These are phyloP conservation scores for Oceanodroma leucorhoa DNA, from an alignment of 2,797 vertebrate genomes.

Conservation along the genomic window DNA sequence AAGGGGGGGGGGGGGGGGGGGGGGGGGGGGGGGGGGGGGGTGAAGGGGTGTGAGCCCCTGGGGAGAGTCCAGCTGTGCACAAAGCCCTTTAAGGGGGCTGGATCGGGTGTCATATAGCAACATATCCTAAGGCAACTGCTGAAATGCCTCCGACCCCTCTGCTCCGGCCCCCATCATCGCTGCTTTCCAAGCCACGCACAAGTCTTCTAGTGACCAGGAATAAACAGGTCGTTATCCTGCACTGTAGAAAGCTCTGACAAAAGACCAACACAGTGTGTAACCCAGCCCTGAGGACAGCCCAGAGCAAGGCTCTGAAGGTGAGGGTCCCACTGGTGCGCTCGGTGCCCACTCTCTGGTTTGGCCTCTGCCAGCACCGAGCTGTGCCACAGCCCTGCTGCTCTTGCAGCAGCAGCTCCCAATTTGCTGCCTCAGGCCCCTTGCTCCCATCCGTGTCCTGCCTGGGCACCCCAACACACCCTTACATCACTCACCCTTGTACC, in stretches of 20 bases:
- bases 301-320: background rate
- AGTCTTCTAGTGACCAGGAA: background rate
- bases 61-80: background rate
- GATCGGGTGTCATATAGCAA: background rate
- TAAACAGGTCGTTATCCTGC: background rate
- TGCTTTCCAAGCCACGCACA: background rate
- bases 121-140: background rate
- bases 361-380: fast-evolving
- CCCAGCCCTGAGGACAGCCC: fast-evolving
- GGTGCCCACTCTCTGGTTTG: background rate
- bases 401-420: background rate
- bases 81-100: background rate
- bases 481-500: fast-evolving
- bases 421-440: background rate
- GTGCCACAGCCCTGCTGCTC: background rate
- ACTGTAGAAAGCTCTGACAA: background rate
- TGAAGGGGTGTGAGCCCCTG: background rate
- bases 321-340: background rate
- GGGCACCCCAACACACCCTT: background rate
- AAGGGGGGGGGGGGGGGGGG: fast-evolving
- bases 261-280: background rate
- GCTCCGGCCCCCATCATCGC: fast-evolving
- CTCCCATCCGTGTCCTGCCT: background rate
- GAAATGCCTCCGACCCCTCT: background rate
- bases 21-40: fast-evolving